Percentiles rank a stretch among this genome's conserved stretches.
phyloP scores from a whole-genome alignment of 2,888 invertebrate species.

The Drosophila seclusa region DNA sequence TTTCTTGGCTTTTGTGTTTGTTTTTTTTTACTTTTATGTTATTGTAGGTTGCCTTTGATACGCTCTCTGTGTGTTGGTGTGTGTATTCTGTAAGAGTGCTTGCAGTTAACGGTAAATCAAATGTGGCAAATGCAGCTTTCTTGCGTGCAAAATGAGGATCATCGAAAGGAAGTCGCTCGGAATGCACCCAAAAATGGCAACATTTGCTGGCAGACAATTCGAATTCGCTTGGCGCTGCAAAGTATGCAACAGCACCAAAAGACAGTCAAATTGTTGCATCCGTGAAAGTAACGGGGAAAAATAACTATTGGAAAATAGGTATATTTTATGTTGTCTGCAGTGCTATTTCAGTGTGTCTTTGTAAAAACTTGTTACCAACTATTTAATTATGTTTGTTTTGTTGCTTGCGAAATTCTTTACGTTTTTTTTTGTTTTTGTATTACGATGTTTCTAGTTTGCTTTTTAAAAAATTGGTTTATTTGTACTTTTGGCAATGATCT shows the following conservation, averaged over 20 bases:
- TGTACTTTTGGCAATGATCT: constrained; percentile 85
- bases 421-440: constrained; percentile 59
- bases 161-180: constrained; percentile 8
- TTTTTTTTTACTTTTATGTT: constrained; percentile 5
- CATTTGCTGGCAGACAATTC: constrained; percentile 53
- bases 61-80: constrained; percentile 27
- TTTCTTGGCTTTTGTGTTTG: constrained; percentile 5
- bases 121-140: constrained; percentile 43
- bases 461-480: constrained; percentile 80
- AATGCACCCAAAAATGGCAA: constrained; percentile 28
- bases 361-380: constrained; percentile 71
- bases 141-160: constrained; percentile 21
- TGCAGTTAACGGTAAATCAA: constrained; percentile 41
- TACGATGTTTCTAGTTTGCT: constrained; percentile 71
- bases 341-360: constrained; percentile 42
- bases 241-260: constrained; percentile 57
- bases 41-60: constrained; percentile 32
- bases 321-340: constrained; percentile 13
- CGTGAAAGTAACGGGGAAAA: constrained; percentile 2
- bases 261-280: constrained; percentile 58
- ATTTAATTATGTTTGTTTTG: constrained; percentile 51
- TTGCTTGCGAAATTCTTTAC: constrained; percentile 73
- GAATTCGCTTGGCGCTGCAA: constrained; percentile 67
- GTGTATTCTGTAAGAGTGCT: constrained; percentile 13
- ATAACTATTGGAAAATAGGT: constrained; percentile 34